These are phyloP conservation scores for Caenorhabditis brenneri DNA, from an alignment of 1,140 invertebrate species.

Conservation along the genomic window DNA sequence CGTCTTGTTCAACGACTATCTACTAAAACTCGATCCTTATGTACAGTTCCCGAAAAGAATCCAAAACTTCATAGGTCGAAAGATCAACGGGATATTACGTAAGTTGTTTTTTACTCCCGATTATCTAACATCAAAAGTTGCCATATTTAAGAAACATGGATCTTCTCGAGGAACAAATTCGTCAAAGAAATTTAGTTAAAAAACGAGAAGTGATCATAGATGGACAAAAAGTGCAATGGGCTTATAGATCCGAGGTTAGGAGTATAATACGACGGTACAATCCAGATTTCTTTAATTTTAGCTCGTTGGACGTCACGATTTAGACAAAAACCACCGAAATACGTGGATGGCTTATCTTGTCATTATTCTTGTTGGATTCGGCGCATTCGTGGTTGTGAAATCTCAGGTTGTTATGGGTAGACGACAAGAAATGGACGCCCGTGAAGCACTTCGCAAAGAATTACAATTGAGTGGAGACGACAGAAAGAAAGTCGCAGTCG, in stretches of 20 bases:
- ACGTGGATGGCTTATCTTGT: conserved; percentile 43
- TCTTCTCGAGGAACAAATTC: conserved; percentile 48
- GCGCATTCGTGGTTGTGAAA: conserved; percentile 47
- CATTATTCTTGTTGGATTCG: conserved; percentile 46
- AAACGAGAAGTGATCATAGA: conserved; percentile 24
- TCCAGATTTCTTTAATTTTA: background rate
- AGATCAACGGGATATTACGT: conserved; percentile 49
- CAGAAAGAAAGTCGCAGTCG: conserved; percentile 47
- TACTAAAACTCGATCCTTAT: background rate
- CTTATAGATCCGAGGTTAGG: conserved; percentile 48
- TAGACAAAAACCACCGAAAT: conserved; percentile 45
- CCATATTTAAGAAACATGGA: conserved; percentile 40
- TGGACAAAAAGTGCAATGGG: conserved; percentile 50
- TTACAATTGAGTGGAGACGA: conserved; percentile 46
- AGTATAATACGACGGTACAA: background rate
- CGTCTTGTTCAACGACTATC: background rate
- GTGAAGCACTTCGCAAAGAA: conserved; percentile 37
- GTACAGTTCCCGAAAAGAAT: conserved; percentile 32
- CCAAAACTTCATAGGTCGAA: conserved; percentile 31
- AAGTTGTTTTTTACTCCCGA: background rate
- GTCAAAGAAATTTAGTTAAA: background rate
- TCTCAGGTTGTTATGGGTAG: conserved; percentile 45
- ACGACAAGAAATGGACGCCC: conserved; percentile 49
- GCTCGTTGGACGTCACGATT: conserved; percentile 38
- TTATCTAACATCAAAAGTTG: background rate